Conservation (phyloP, 2,888 invertebrate species). For the Pycnomerus fuliginosus region DNA sequence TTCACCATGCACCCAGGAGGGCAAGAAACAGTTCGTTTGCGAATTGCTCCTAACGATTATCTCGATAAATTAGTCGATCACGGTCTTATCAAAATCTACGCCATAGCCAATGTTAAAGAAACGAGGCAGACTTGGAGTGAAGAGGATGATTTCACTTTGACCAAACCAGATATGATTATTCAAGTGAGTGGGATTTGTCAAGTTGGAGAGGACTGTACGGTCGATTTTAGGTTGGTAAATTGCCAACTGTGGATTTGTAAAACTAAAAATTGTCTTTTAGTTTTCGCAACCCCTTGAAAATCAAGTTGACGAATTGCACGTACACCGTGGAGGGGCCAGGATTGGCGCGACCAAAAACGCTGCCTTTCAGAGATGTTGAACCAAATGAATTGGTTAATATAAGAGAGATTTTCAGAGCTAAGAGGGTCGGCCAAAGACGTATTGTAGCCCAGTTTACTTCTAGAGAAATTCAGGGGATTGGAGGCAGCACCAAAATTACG, state of each 20-base stretch:
- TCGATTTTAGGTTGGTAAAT: slow-evolving; percentile 51
- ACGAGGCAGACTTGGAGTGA: slow-evolving; percentile 74
- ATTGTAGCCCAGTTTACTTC: slow-evolving; percentile 68
- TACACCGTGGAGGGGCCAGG: slow-evolving; percentile 72
- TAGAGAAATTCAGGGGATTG: slow-evolving; percentile 64
- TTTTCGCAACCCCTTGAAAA: slow-evolving; percentile 68
- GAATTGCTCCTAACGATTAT: slow-evolving; percentile 66
- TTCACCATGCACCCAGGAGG: slow-evolving; percentile 63
- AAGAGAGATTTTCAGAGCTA: slow-evolving; percentile 62
- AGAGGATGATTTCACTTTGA: slow-evolving; percentile 70
- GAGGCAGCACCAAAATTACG: slow-evolving; percentile 55
- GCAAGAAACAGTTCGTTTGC: slow-evolving; percentile 63
- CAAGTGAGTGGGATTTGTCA: slow-evolving; percentile 60
- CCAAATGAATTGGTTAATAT: slow-evolving; percentile 64
- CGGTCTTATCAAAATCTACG: slow-evolving; percentile 69
- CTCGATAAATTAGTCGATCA: slow-evolving; percentile 70
- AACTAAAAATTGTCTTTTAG: slow-evolving; percentile 38
- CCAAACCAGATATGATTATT: slow-evolving; percentile 66
- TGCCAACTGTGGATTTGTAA: neutral
- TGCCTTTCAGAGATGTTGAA: slow-evolving; percentile 62
- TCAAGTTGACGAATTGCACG: slow-evolving; percentile 64
- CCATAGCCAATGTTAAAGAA: slow-evolving; percentile 70
- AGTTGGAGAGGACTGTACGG: slow-evolving; percentile 58
- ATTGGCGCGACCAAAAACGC: slow-evolving; percentile 61
- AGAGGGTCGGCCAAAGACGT: slow-evolving; percentile 61